Evolutionary conservation across 2,113 vertebrate species (phyloP).

Genomic region (Caretta caretta): DNA sequence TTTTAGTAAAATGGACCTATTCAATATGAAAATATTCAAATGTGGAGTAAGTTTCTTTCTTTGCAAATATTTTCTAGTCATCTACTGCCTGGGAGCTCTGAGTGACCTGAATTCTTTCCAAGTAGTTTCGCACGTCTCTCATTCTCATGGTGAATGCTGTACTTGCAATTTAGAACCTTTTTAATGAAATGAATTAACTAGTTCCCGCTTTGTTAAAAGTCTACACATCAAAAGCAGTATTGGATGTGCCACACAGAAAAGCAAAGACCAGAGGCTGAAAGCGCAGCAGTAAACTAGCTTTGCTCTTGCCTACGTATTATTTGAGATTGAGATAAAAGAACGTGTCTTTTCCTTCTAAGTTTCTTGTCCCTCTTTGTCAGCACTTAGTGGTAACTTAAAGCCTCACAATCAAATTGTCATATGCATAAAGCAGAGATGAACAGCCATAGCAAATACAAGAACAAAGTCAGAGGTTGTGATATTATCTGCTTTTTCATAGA

Average conservation of each 20-base stretch:
- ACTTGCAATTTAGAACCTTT: not conserved
- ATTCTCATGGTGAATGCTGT: not conserved
- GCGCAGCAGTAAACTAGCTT: not conserved
- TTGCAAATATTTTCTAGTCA: not conserved
- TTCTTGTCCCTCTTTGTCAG: not conserved
- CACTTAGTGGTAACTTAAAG: not conserved
- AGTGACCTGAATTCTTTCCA: not conserved
- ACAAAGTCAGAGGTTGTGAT: not conserved
- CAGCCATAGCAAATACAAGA: not conserved
- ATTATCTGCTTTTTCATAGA: not conserved
- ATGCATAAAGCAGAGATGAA: not conserved
- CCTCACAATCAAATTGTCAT: not conserved
- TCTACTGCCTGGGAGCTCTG: not conserved
- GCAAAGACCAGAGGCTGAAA: not conserved
- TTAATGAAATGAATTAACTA: not conserved
- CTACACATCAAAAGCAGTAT: not conserved
- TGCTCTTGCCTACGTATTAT: not conserved
- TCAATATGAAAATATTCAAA: not conserved
- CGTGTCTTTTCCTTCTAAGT: not conserved
- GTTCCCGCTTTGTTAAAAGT: not conserved
- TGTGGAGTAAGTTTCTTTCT: not conserved
- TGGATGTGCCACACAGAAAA: not conserved
- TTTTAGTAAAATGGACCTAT: not conserved
- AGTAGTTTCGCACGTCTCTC: not conserved
- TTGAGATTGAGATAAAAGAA: constrained; percentile 12